Evolutionary conservation across 2,113 vertebrate genomes (phyloP).

Genomic region (Halcyon senegalensis): DNA sequence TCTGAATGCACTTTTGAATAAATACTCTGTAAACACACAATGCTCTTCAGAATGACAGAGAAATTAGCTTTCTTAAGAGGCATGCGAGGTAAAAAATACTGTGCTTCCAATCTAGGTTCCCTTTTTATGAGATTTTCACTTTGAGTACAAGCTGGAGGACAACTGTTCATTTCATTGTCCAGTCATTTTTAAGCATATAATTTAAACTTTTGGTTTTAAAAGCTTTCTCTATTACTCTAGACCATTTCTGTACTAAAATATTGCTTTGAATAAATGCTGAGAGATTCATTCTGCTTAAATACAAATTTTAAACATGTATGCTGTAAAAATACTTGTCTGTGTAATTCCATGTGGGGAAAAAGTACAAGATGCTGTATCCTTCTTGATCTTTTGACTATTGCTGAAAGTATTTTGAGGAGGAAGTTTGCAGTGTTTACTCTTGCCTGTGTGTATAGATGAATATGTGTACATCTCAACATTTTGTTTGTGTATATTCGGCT

Average conservation of each 20-base stretch:
- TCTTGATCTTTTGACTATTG: not conserved
- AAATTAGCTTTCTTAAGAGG: not conserved
- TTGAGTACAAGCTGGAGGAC: not conserved
- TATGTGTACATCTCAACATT: not conserved
- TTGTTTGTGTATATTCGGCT: not conserved
- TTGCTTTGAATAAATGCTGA: not conserved
- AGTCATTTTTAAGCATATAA: not conserved
- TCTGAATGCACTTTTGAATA: not conserved
- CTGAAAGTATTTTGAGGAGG: not conserved
- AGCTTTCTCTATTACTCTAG: not conserved
- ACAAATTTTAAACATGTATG: not conserved
- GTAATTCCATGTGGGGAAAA: not conserved
- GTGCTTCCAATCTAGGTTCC: not conserved
- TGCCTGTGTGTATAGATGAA: not conserved
- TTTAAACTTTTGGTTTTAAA: not conserved
- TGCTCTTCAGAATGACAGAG: not conserved
- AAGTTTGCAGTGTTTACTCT: not conserved
- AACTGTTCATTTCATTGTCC: not conserved
- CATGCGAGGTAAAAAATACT: not conserved
- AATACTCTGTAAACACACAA: not conserved
- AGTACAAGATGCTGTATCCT: not conserved
- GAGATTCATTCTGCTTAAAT: not conserved
- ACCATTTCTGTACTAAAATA: not conserved
- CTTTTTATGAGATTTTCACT: not conserved
- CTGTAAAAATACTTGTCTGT: not conserved